phyloP scores from a whole-genome alignment of 2,888 invertebrate genomes.

The Hyposoter didymator region DNA sequence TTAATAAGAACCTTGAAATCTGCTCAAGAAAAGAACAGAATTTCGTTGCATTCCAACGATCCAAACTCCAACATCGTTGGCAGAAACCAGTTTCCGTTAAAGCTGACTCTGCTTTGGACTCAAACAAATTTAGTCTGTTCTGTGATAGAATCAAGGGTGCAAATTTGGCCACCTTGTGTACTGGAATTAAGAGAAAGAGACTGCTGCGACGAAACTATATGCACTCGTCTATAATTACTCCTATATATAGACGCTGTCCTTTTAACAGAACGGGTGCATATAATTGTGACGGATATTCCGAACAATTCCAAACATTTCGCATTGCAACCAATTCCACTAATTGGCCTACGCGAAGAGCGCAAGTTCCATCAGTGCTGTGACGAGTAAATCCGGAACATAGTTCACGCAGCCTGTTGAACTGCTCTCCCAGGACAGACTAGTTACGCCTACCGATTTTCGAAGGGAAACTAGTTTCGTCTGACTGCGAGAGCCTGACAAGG shows the following conservation, averaged over 20 bases:
- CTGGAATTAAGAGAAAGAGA: neutral
- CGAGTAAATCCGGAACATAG: constrained; percentile 8
- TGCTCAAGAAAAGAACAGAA: too few relatives aligned
- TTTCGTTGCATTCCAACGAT: too few relatives aligned
- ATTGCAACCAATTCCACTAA: constrained; percentile 58
- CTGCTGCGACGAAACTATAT: too few relatives aligned
- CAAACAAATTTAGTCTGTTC: neutral
- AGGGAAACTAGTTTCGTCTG: neutral
- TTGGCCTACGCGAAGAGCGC: constrained; percentile 42
- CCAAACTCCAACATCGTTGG: too few relatives aligned
- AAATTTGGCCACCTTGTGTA: constrained; percentile 1
- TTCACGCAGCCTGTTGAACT: neutral
- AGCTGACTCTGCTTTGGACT: too few relatives aligned
- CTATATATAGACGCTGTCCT: neutral
- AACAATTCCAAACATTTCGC: constrained; percentile 52
- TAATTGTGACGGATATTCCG: constrained; percentile 35
- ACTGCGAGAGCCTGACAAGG: neutral
- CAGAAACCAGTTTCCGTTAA: too few relatives aligned
- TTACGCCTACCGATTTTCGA: neutral
- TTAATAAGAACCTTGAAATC: too few relatives aligned
- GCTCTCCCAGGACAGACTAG: neutral
- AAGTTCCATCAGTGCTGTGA: constrained; percentile 38
- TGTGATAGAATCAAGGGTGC: neutral
- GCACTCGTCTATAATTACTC: neutral
- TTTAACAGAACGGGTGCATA: constrained; percentile 1